Conservation (phyloP, 1,140 invertebrate species). For the Orchesella cincta region DNA sequence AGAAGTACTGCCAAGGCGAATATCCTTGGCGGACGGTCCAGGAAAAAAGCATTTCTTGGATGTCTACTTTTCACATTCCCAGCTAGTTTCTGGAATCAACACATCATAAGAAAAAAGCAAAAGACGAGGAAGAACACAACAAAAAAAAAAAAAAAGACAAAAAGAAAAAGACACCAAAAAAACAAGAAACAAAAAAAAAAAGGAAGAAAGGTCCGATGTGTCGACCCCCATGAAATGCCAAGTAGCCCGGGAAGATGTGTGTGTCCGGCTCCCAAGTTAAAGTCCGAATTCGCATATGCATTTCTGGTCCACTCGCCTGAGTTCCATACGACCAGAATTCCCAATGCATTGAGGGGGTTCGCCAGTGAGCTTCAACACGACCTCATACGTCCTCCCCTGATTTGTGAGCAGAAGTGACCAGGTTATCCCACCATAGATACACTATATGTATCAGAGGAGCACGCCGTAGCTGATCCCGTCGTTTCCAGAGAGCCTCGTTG, state of each 20-base stretch:
- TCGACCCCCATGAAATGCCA: background rate
- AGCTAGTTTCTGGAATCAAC: background rate
- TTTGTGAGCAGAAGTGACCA: background rate
- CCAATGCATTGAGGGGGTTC: background rate
- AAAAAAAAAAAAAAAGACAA: no score
- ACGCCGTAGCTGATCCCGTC: background rate
- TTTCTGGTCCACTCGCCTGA: background rate
- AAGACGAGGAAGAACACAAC: no score
- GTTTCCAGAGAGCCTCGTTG: background rate
- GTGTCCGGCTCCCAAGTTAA: background rate
- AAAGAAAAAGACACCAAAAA: no score
- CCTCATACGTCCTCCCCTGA: background rate
- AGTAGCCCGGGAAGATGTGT: background rate
- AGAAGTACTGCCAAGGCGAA: background rate
- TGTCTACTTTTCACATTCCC: background rate
- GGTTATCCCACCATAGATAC: constrained; percentile 27
- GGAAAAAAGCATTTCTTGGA: background rate
- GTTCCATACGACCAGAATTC: background rate
- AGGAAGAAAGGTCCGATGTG: no score
- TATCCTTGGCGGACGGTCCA: background rate
- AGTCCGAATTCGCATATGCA: no score
- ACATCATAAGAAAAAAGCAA: background rate
- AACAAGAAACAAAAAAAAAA: no score
- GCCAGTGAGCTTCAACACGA: background rate
- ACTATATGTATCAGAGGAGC: background rate